These are phyloP conservation scores for Myxocyprinus asiaticus DNA, from an alignment of 2,113 vertebrate genomes.

Conservation along the genomic window DNA sequence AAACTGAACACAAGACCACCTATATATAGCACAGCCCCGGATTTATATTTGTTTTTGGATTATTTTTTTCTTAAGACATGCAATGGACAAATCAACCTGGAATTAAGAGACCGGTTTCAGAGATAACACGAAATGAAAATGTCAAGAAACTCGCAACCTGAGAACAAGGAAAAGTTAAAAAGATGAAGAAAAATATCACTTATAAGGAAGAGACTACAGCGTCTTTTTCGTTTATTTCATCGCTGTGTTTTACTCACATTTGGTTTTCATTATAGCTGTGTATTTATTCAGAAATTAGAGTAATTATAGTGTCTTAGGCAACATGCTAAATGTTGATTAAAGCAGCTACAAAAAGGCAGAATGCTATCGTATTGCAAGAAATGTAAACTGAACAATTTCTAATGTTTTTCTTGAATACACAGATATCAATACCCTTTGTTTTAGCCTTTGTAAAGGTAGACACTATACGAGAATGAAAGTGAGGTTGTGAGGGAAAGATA, in stretches of 20 bases:
- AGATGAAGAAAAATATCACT: too few relatives aligned
- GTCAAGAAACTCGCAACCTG: neutral
- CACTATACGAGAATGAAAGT: neutral
- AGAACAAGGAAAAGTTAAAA: neutral
- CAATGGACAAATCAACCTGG: constrained; percentile 41
- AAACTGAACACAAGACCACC: constrained; percentile 22
- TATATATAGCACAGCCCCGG: constrained; percentile 39
- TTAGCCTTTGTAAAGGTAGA: neutral
- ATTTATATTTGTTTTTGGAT: constrained; percentile 34
- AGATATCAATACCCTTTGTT: neutral
- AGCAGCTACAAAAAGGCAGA: neutral
- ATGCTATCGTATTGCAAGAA: neutral
- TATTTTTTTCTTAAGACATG: constrained; percentile 8
- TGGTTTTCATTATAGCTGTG: constrained; percentile 16
- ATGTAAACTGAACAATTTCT: neutral
- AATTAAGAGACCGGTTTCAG: constrained; percentile 31
- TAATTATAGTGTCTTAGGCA: constrained; percentile 13
- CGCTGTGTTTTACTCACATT: constrained; percentile 6
- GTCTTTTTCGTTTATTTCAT: neutral
- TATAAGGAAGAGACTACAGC: constrained; percentile 11
- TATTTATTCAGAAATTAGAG: constrained; percentile 19
- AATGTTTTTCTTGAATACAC: neutral
- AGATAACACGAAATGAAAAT: neutral
- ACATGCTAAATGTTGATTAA: constrained; percentile 24
- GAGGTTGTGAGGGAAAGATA: too few relatives aligned